Conservation (phyloP, 2,888 invertebrate genomes). For the Papilio gigon region DNA sequence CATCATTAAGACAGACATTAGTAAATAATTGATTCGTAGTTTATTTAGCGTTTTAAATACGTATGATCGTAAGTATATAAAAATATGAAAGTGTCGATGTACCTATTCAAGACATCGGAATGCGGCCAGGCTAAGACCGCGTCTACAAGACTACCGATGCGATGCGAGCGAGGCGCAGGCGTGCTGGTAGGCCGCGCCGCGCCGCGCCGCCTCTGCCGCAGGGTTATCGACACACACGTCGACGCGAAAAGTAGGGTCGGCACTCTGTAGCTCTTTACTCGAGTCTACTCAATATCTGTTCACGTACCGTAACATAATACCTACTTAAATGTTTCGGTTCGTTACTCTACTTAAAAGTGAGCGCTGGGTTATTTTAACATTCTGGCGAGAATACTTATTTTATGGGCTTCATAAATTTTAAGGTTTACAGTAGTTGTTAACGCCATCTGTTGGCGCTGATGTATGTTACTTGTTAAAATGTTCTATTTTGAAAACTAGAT, state of each 20-base stretch:
- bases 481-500: conserved; percentile 20
- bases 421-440: not conserved
- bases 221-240: conserved; percentile 80
- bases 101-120: conserved; percentile 71
- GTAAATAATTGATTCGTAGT: conserved; percentile 1
- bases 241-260: conserved; percentile 68
- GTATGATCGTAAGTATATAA: conserved; percentile 27
- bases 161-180: conserved; percentile 68
- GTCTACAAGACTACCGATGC: conserved; percentile 64
- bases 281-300: conserved; percentile 45
- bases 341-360: conserved; percentile 61
- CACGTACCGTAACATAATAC: conserved; percentile 61
- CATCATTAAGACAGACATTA: conserved; percentile 4
- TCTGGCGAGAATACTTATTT: not conserved
- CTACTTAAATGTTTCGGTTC: conserved; percentile 67
- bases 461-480: conserved; percentile 8
- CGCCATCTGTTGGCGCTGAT: conserved; percentile 30
- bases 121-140: conserved; percentile 71
- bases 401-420: not conserved
- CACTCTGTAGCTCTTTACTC: conserved; percentile 48
- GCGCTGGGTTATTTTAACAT: conserved; percentile 10
- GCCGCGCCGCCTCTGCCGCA: conserved; percentile 64
- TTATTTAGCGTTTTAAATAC: conserved; percentile 13
- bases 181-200: conserved; percentile 71
- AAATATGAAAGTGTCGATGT: conserved; percentile 58